Evolutionary conservation across 2,797 vertebrate genomes (phyloP), one percentile per base, ranked within the genome.

Genomic region (Melanotaenia pygmaea): DNA sequence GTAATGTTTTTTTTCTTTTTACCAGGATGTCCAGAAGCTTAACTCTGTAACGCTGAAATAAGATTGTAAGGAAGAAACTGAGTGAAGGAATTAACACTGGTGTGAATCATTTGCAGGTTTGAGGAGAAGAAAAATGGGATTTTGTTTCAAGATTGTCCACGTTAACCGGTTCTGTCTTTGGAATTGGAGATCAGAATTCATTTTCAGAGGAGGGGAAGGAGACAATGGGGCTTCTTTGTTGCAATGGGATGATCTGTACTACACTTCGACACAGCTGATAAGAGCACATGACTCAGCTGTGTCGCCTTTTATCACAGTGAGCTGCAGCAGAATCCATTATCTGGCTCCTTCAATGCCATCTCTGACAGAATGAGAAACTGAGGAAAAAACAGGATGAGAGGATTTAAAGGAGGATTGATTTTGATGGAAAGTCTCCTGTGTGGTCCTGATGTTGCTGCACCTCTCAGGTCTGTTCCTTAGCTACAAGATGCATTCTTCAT

Each of bases 211-310:
- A 32, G 45, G 18, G 16, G 22, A 50, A 32, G 20, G 38, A 74
- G 70, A 88, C 85, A 86, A 82, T 77, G 72, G 43, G 76, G 40
- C 53, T 71, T 38, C 80, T 37, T 79, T 57, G 71, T 65, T 68
- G 64, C 72, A 62, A 72, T 34, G 70, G 63, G 74, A 84, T 76
- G 85, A 86, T 86, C 84, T 69, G 81, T 72, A 38, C 77, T 75
- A 70, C 61, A 66, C 45, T 35, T 28, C 62, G 72, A 70, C 76
- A 81, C 79, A 76, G 65, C 72, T 58, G 85, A 86, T 86, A 72
- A 82, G 64, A 81, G 63, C 72, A 59, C 82, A 78, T 70, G 88
- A 88, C 80, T 83, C 83, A 82, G 80, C 83, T 20, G 45, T 59
- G 86, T 75, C 8, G 12, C 54, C 62, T 77, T 83, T 88, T 80